Evolutionary conservation across 2,888 invertebrate genomes (phyloP), one percentile per base, ranked within the genome.

Genomic region (Hylaea fasciaria): DNA sequence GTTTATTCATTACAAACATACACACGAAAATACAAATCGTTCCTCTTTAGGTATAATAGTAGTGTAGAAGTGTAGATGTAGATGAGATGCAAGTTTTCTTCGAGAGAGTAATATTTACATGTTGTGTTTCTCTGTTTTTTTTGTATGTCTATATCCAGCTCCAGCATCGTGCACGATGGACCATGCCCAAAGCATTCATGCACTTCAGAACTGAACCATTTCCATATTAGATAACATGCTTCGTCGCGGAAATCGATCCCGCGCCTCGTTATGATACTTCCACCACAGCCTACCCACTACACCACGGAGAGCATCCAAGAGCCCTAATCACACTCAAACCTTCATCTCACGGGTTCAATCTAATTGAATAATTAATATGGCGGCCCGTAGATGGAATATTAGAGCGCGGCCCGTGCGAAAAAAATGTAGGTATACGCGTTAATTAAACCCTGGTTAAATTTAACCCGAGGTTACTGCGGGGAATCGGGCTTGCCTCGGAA

Each of bases 311-410:
- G 45, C 8, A 35, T 16, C 35, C 39, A 37, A 53, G 12, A 39
- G n/a, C 3, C 29, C 37, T 46, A 46, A 37, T 14, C 39, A 46
- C 11, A 14, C 9, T 40, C 12, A 57, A 43, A 12, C 50, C 16
- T 22, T 32, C 43, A 37, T 47, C 58, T 59, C 53, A 14, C 49
- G 28, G 53, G 59, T 40, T 40, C 49, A 44, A 54, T 59, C 28
- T 37, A 17, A 35, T 32, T 59, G 32, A 52, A 54, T 59, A 32
- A 49, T 49, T 37, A 58, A 58, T 48, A 39, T 22, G 29, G 44
- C 47, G 14, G 10, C 48, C 32, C 9, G 48, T 41, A 49, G 37
- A 54, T 59, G 49, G 59, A 59, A 59, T 59, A 54, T 52, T 49
- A 53, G 28, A 59, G 52, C 52, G n/a, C 35, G 45, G 14, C 22